Evolutionary conservation across 2,113 vertebrate genomes (phyloP).

Genomic region (Noturus placidus): DNA sequence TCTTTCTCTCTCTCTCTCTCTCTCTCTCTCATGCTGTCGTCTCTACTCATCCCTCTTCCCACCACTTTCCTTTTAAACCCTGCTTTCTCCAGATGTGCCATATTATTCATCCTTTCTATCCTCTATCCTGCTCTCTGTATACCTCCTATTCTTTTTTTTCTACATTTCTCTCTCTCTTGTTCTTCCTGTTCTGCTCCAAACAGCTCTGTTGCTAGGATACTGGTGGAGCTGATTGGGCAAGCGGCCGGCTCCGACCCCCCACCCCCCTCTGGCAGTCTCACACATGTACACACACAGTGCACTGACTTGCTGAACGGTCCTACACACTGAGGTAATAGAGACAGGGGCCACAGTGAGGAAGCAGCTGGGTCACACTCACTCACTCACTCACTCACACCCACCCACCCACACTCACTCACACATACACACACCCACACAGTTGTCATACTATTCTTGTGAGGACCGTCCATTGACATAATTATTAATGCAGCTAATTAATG

Average conservation of each 20-base stretch:
- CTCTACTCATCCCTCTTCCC: conserved; percentile 44
- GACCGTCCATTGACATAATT: not conserved
- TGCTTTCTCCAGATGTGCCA: conserved; percentile 71
- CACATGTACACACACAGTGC: conserved; percentile 49
- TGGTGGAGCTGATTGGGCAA: conserved; percentile 76
- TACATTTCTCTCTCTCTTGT: conserved; percentile 42
- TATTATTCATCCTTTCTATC: conserved; percentile 69
- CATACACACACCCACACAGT: not conserved
- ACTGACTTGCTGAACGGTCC: conserved; percentile 48
- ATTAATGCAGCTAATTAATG: not conserved
- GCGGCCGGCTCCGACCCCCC: conserved; percentile 64
- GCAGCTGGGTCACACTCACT: conserved; percentile 68
- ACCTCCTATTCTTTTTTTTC: conserved; percentile 47
- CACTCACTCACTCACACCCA: conserved; percentile 8
- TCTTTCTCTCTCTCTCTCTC: conserved; percentile 42
- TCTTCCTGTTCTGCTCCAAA: conserved; percentile 77
- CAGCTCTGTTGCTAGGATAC: conserved; percentile 84
- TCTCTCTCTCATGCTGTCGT: conserved; percentile 46
- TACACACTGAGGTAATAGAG: conserved; percentile 48
- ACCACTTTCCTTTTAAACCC: conserved; percentile 66
- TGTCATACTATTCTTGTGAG: not conserved
- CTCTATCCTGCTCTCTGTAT: conserved; percentile 54
- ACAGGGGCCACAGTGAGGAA: conserved; percentile 47
- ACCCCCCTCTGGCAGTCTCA: conserved; percentile 72
- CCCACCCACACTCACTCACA: not conserved